These are phyloP conservation scores for Cyclopterus lumpus DNA, from an alignment of 2,797 vertebrate species.

Conservation along the genomic window DNA sequence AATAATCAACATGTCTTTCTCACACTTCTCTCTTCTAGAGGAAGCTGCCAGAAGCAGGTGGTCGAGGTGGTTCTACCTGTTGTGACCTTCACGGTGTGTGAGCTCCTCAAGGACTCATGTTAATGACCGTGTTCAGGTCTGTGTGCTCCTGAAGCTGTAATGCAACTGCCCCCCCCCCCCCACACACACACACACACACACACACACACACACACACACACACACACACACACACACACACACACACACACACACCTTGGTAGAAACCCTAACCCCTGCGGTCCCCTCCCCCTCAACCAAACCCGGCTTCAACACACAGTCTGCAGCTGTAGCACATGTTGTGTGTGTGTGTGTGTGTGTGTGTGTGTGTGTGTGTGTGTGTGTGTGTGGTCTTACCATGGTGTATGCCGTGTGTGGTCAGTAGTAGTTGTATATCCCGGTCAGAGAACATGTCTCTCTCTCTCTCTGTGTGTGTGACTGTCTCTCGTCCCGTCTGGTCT, in stretches of 20 bases:
- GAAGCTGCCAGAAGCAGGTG: too few species aligned
- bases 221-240: too few species aligned
- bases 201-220: too few species aligned
- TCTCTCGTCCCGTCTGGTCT: not conserved
- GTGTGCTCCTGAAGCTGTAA: too few species aligned
- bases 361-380: not conserved
- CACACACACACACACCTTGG: not conserved
- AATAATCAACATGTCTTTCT: too few species aligned
- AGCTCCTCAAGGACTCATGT: too few species aligned
- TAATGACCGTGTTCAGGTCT: too few species aligned
- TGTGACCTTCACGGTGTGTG: too few species aligned
- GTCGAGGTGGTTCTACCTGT: too few species aligned
- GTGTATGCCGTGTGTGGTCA: not conserved
- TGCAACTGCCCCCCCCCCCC: too few species aligned
- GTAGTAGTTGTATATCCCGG: not conserved
- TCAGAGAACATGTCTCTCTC: not conserved
- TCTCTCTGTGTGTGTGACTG: not conserved
- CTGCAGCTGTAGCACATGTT: not conserved
- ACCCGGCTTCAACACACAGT: not conserved
- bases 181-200: too few species aligned
- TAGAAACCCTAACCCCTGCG: not conserved
- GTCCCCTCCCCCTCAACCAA: not conserved
- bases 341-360: not conserved
- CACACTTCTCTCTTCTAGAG: too few species aligned
- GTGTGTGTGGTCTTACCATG: conserved; percentile 4